Percentiles rank a stretch among this genome's conserved stretches.
Conservation (phyloP, 2,113 vertebrate genomes). For the Camelus dromedarius region DNA sequence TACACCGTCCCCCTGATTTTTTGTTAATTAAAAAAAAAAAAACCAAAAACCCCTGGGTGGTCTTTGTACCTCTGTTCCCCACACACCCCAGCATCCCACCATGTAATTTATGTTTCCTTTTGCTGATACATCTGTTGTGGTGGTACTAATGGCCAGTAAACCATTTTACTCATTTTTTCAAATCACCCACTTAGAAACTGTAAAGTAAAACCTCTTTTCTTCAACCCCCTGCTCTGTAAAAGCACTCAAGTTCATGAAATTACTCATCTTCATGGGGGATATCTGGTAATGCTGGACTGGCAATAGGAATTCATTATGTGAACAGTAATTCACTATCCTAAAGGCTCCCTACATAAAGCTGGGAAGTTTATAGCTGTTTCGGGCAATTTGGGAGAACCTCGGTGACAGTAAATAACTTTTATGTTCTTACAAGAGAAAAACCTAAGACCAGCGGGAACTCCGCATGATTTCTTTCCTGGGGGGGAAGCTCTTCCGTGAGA, state of each 20-base stretch:
- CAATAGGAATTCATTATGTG: not conserved
- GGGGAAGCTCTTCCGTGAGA: not conserved
- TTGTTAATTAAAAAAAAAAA: constrained; percentile 1
- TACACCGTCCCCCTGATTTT: not conserved
- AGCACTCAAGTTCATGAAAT: not conserved
- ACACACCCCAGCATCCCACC: too few relatives aligned
- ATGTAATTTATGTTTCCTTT: not conserved
- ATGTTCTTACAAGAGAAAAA: not conserved
- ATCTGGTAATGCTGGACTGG: not conserved
- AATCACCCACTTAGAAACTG: not conserved
- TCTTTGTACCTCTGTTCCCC: not conserved
- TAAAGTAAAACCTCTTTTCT: not conserved
- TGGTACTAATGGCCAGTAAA: not conserved
- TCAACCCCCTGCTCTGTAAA: not conserved
- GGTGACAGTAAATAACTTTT: not conserved
- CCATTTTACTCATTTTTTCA: not conserved
- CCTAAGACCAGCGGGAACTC: not conserved
- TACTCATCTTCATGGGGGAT: not conserved
- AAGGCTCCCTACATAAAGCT: not conserved
- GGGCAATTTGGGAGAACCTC: not conserved
- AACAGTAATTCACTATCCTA: not conserved
- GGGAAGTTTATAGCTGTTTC: not conserved
- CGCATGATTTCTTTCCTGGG: not conserved
- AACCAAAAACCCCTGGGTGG: not conserved
- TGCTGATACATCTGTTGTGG: not conserved